Percentiles rank a stretch among this genome's conserved stretches.
Conservation (phyloP, 2,797 vertebrate genomes). For the Ispidina picta region DNA sequence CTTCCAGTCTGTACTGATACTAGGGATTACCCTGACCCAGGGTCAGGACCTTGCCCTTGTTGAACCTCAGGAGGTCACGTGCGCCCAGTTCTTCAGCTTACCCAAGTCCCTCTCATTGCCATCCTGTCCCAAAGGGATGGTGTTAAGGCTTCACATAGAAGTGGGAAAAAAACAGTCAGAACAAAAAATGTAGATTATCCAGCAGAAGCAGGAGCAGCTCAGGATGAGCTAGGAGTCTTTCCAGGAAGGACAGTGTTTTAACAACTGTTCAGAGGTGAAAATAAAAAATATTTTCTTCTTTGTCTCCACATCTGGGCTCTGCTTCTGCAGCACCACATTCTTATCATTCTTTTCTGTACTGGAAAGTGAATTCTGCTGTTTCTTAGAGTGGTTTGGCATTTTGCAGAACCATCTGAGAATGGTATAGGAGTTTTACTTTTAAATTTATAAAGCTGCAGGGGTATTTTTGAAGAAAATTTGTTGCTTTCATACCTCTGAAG, state of each 20-base stretch:
- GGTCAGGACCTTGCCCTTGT: too few relatives aligned
- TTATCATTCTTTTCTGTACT: neutral
- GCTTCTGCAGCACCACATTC: neutral
- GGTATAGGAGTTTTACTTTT: neutral
- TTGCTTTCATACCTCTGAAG: neutral
- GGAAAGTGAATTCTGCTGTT: neutral
- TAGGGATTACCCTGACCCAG: too few relatives aligned
- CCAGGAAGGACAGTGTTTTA: neutral
- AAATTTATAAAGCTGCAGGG: neutral
- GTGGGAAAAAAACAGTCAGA: rapidly evolving
- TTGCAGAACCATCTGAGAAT: neutral
- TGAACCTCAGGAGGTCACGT: too few relatives aligned
- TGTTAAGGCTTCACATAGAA: rapidly evolving
- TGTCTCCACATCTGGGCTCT: neutral
- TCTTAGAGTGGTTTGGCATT: neutral
- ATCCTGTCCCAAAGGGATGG: neutral
- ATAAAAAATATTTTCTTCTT: neutral
- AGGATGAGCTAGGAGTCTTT: neutral
- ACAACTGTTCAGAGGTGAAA: neutral
- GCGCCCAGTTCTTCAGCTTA: too few relatives aligned
- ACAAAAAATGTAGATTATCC: neutral
- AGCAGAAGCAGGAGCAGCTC: neutral
- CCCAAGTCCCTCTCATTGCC: too few relatives aligned
- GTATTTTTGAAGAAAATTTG: neutral
- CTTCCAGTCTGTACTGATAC: too few relatives aligned